phyloP scores from a whole-genome alignment of 2,797 vertebrate genomes.

The Sebastes miniatus region DNA sequence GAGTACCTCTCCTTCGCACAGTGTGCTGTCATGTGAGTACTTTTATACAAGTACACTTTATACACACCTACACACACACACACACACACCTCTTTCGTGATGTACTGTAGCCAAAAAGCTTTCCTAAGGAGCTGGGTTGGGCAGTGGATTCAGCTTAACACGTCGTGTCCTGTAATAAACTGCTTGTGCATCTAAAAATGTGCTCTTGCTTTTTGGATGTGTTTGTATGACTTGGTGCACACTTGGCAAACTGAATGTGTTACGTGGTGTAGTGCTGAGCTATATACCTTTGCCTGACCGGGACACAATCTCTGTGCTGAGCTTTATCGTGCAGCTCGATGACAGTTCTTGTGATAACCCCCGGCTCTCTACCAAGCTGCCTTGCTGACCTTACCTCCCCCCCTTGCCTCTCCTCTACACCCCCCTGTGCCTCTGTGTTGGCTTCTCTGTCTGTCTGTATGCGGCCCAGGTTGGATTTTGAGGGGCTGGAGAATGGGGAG shows the following conservation, averaged over 20 bases:
- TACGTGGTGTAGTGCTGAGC: slow-evolving; percentile 42
- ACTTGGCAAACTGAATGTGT: slow-evolving; percentile 53
- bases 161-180: slow-evolving; percentile 29
- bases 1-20: slow-evolving; percentile 97
- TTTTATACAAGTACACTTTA: not conserved
- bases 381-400: slow-evolving; percentile 65
- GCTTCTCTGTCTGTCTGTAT: slow-evolving; percentile 58
- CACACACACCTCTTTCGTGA: not conserved
- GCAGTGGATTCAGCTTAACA: slow-evolving; percentile 42
- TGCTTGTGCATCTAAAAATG: slow-evolving; percentile 55
- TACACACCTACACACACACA: not conserved
- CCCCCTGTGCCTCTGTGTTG: slow-evolving; percentile 60
- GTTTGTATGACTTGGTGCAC: slow-evolving; percentile 65
- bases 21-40: slow-evolving; percentile 95
- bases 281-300: slow-evolving; percentile 48
- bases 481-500: slow-evolving; percentile 92
- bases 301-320: slow-evolving; percentile 56
- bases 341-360: slow-evolving; percentile 68
- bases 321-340: slow-evolving; percentile 68
- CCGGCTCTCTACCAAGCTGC: slow-evolving; percentile 66
- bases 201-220: slow-evolving; percentile 52
- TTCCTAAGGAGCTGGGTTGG: slow-evolving; percentile 51
- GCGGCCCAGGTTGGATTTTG: slow-evolving; percentile 95
- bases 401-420: slow-evolving; percentile 55
- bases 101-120: slow-evolving; percentile 5